Percentiles rank a stretch among this genome's conserved stretches.
Evolutionary conservation across 2,888 invertebrate genomes (phyloP).

Genomic region (Sesia bembeciformis): DNA sequence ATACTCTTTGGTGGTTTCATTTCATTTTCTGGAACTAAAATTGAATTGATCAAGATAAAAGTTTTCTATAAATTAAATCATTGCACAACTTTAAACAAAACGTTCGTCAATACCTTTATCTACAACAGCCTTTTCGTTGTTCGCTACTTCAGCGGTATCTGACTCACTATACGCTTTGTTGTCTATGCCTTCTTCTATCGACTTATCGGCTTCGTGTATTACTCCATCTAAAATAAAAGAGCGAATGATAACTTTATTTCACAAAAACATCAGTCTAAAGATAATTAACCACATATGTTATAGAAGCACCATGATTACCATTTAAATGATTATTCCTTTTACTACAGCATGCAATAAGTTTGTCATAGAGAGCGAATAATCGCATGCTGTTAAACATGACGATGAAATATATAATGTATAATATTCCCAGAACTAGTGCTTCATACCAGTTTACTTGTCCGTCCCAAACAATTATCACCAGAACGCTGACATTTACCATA

Average conservation of each 20-base stretch:
- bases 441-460: slow-evolving; percentile 87
- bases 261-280: not conserved
- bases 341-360: slow-evolving; percentile 13
- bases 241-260: slow-evolving; percentile 1
- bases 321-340: not conserved
- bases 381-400: slow-evolving; percentile 81
- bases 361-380: slow-evolving; percentile 40
- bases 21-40: slow-evolving; percentile 4
- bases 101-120: slow-evolving; percentile 18
- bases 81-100: too few species aligned
- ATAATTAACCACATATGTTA: not conserved
- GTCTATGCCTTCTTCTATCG: slow-evolving; percentile 42
- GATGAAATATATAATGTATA: slow-evolving; percentile 84
- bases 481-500: slow-evolving; percentile 78
- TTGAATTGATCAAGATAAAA: not conserved
- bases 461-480: slow-evolving; percentile 86
- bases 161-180: slow-evolving; percentile 36
- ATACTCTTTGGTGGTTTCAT: slow-evolving; percentile 32
- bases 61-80: not conserved
- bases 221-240: slow-evolving; percentile 2
- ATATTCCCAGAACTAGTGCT: slow-evolving; percentile 79
- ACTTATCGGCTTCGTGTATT: slow-evolving; percentile 38
- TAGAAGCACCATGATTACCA: not conserved
- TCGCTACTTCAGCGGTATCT: slow-evolving; percentile 10
- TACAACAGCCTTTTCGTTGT: slow-evolving; percentile 18